Evolutionary conservation across 2,888 invertebrate species (phyloP).

Genomic region (Laothoe populi): DNA sequence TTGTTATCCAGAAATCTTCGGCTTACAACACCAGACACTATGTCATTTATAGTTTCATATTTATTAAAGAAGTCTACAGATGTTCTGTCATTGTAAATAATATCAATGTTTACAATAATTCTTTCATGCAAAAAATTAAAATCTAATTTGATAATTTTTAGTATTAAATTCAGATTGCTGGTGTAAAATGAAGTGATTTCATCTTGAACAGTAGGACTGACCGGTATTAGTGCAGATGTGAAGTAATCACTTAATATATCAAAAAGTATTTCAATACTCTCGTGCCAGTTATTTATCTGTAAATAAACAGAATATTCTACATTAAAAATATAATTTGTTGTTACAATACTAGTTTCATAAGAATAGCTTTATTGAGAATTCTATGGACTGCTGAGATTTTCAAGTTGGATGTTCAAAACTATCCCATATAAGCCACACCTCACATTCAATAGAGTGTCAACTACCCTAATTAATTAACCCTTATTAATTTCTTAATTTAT

Average conservation of each 20-base stretch:
- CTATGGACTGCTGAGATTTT: too few species aligned
- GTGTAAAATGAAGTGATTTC: conserved; percentile 67
- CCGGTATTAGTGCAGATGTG: conserved; percentile 56
- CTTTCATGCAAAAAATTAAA: conserved; percentile 69
- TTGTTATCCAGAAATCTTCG: conserved; percentile 58
- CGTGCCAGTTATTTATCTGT: conserved; percentile 70
- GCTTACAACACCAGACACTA: conserved; percentile 61
- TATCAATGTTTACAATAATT: conserved; percentile 67
- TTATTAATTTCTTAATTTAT: too few species aligned
- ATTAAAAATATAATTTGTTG: too few species aligned
- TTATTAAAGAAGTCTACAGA: conserved; percentile 64
- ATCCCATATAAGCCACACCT: too few species aligned
- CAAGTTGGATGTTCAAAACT: too few species aligned
- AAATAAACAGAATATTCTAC: conserved; percentile 33
- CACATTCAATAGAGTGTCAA: too few species aligned
- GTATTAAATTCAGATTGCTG: conserved; percentile 58
- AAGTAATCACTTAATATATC: conserved; percentile 62
- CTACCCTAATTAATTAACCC: too few species aligned
- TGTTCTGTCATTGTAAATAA: conserved; percentile 68
- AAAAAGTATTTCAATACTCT: conserved; percentile 53
- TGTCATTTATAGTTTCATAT: conserved; percentile 58
- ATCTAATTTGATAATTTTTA: conserved; percentile 65
- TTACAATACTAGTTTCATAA: background rate
- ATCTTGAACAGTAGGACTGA: conserved; percentile 52
- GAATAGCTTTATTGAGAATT: too few species aligned